Evolutionary conservation across 1,140 invertebrate genomes (phyloP).

Genomic region (Plectus sambesii): DNA sequence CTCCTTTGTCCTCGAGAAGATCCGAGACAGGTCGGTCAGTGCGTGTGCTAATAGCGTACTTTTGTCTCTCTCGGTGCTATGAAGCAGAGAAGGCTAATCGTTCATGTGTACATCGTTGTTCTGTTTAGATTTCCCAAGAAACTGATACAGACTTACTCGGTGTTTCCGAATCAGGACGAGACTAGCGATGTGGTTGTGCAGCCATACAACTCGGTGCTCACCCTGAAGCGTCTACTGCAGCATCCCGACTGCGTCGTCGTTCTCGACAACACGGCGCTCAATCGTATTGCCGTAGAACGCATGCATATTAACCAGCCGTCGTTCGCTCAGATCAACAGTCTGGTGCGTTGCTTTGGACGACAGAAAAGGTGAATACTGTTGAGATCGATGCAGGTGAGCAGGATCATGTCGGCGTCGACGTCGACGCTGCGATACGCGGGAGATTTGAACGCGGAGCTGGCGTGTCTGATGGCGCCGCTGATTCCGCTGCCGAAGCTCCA

Average conservation of each 20-base stretch:
- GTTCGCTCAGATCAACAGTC: conserved; percentile 89
- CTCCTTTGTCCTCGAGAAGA: conserved; percentile 79
- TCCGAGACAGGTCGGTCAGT: conserved; percentile 62
- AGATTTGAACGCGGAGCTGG: conserved; percentile 97
- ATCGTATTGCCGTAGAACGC: conserved; percentile 83
- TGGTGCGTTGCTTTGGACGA: conserved; percentile 54
- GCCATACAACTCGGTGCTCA: conserved; percentile 93
- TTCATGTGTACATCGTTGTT: too few relatives aligned
- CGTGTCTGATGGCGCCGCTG: conserved; percentile 82
- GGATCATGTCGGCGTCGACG: conserved; percentile 94
- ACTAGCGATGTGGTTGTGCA: conserved; percentile 94
- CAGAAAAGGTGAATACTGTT: background rate
- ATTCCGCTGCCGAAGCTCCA: conserved; percentile 91
- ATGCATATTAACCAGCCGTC: conserved; percentile 87
- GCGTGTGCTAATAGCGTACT: too few relatives aligned
- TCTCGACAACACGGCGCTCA: conserved; percentile 90
- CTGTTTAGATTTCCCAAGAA: conserved; percentile 80
- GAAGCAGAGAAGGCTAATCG: conserved; percentile 7
- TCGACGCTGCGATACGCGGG: conserved; percentile 85
- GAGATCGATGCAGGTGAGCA: conserved; percentile 55
- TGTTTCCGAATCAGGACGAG: conserved; percentile 96
- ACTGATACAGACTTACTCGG: conserved; percentile 93
- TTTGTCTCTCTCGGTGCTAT: conserved; percentile 13
- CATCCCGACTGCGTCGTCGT: conserved; percentile 95
- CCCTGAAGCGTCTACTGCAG: conserved; percentile 81